Percentiles rank a stretch among this genome's conserved stretches.
Conservation (phyloP, 2,113 vertebrate genomes). For the Xiphophorus couchianus region DNA sequence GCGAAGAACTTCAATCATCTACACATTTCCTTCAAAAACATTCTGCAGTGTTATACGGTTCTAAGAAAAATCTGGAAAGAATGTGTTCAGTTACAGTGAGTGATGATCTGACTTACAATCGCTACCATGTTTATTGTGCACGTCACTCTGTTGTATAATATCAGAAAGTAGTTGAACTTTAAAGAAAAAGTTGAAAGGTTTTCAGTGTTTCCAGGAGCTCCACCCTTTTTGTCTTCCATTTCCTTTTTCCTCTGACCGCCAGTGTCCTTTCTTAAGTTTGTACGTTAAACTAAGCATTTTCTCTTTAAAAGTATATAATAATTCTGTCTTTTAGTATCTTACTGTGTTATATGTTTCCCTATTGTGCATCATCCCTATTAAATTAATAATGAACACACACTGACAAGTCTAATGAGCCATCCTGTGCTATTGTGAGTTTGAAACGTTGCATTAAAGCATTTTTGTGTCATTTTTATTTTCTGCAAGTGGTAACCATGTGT, state of each 20-base stretch:
- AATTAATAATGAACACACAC: not conserved
- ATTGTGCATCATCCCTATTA: conserved; percentile 38
- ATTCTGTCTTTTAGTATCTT: conserved; percentile 42
- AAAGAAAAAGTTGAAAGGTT: conserved; percentile 31
- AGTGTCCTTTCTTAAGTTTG: conserved; percentile 54
- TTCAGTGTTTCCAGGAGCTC: conserved; percentile 39
- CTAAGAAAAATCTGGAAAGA: not conserved
- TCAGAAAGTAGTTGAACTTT: conserved; percentile 49
- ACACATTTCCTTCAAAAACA: not conserved
- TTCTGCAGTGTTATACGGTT: not conserved
- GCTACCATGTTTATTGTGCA: conserved; percentile 3
- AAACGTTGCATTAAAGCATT: too few species aligned
- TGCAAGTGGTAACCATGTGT: not conserved
- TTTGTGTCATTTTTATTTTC: not conserved
- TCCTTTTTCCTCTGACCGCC: conserved; percentile 58
- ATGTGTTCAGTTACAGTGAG: conserved; percentile 3
- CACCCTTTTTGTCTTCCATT: conserved; percentile 54
- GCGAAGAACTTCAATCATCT: not conserved
- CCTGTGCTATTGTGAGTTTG: too few species aligned
- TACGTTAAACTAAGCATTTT: conserved; percentile 12
- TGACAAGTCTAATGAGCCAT: not conserved
- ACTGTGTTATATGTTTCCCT: conserved; percentile 56
- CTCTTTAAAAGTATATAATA: conserved; percentile 54
- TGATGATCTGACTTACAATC: not conserved
- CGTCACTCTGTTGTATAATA: conserved; percentile 34